Conservation (phyloP, 53 echinoderm and acorn worm species). For the Hippasteria phrygiana region DNA sequence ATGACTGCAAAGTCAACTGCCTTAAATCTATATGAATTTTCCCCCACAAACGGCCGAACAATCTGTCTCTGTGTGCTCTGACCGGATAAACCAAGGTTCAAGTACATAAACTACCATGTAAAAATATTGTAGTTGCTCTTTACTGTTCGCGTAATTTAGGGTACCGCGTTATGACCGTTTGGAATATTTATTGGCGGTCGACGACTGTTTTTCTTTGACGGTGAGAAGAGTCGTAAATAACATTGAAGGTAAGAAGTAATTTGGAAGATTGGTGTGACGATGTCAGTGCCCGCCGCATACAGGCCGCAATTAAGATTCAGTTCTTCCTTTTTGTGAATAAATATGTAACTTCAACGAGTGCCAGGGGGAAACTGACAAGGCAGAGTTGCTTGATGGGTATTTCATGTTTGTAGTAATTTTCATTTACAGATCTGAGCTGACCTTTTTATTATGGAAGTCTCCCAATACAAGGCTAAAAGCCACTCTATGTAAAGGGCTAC, state of each 20-base stretch:
- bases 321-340: not conserved
- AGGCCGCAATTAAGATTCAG: not conserved
- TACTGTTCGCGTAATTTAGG: constrained; percentile 30
- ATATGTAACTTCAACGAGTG: too few relatives aligned
- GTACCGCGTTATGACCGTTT: not conserved
- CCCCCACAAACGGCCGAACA: constrained; percentile 35
- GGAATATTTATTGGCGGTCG: constrained; percentile 14
- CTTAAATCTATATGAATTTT: constrained; percentile 8
- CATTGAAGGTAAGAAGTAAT: not conserved
- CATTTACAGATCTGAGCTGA: too few relatives aligned
- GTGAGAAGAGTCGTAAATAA: not conserved
- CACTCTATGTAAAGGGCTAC: too few relatives aligned
- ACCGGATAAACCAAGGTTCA: constrained; percentile 61
- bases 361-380: too few relatives aligned
- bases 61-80: constrained; percentile 38
- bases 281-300: constrained; percentile 25
- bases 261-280: not conserved
- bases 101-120: constrained; percentile 31
- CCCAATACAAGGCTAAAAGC: too few relatives aligned
- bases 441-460: too few relatives aligned
- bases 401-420: too few relatives aligned
- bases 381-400: too few relatives aligned
- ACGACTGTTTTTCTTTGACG: constrained; percentile 34
- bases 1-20: constrained; percentile 25
- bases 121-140: not conserved